Evolutionary conservation across 2,113 vertebrate species (phyloP).

Genomic region (Megaceryle maxima): DNA sequence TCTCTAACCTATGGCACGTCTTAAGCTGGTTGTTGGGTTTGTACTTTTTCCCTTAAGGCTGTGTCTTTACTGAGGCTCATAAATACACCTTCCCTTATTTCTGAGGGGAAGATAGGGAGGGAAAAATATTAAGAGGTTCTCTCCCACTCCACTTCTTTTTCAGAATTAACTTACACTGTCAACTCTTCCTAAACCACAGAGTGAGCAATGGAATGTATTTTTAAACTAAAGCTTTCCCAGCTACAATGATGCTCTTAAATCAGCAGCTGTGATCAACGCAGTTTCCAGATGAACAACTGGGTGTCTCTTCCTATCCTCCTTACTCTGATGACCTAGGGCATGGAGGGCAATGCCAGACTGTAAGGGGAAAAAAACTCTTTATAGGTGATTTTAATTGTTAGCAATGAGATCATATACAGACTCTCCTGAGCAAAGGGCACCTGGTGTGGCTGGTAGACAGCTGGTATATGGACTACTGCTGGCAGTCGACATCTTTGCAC

Average conservation of each 20-base stretch:
- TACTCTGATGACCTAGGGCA: not conserved
- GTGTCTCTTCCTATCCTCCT: not conserved
- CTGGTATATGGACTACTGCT: not conserved
- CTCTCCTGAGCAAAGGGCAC: conserved; percentile 18
- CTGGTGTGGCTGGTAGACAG: not conserved
- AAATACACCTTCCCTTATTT: not conserved
- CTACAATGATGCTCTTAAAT: not conserved
- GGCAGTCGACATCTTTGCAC: not conserved
- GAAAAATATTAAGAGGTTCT: not conserved
- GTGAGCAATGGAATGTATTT: not conserved
- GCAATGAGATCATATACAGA: not conserved
- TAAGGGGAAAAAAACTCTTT: not conserved
- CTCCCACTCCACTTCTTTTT: not conserved
- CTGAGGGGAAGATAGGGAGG: not conserved
- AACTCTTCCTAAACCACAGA: not conserved
- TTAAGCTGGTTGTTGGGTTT: not conserved
- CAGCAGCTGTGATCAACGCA: not conserved
- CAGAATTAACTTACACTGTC: not conserved
- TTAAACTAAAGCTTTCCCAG: not conserved
- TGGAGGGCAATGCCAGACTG: not conserved
- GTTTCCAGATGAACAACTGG: not conserved
- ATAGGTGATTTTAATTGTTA: not conserved
- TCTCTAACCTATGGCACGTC: not conserved
- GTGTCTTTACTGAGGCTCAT: not conserved
- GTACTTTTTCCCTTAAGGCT: conserved; percentile 27